Evolutionary conservation across 1,140 invertebrate genomes (phyloP), one percentile per base, ranked within the genome.

Genomic region (Drosophila eugracilis): DNA sequence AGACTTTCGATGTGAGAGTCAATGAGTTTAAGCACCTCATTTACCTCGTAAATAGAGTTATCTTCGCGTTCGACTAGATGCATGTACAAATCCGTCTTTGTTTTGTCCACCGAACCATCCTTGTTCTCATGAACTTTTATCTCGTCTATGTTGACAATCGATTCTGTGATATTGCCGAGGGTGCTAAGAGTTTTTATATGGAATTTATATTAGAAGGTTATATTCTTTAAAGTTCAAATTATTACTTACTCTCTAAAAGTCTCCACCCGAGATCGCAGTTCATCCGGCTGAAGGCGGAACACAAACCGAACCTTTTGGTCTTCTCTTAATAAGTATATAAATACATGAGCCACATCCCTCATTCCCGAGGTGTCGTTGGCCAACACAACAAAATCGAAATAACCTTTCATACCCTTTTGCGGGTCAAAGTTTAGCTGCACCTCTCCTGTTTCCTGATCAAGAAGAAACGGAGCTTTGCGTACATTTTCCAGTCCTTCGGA

Each of bases 351-450:
- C 39, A 94, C 94, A 89, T 97, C 96, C 65, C 94, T 92, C 28
- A 97, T 92, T 7, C 96, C 96, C 21, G 95, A 94, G 0, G 96
- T 96, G 89, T 99, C 97, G 85, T 97, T 97, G 2, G 96, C 97
- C 45, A 95, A 80, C 0, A 98, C 95, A 95, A 95, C 95, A 81
- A 99, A 98, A 90, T 98, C 96, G 92, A 99, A 99, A 91, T 98
- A 98, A 48, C 98, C 98, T 91, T 98, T 98, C 98, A 99, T 98
- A 49, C 96, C 96, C 80, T 96, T 96, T 88, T 98, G 97, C 14
- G 98, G 98, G 92, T 98, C 97, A 90, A 98, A 99, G 92, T 98
- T 98, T 1, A 99, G 93, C 45, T 94, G 95, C 3, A 99, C 94
- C 1, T 95, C 95, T 1, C 98, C 98, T 6, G 96, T 96, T 5